Evolutionary conservation across 2,797 vertebrate species (phyloP), one percentile per base, ranked within the genome.

Genomic region (Tenualosa ilisha): DNA sequence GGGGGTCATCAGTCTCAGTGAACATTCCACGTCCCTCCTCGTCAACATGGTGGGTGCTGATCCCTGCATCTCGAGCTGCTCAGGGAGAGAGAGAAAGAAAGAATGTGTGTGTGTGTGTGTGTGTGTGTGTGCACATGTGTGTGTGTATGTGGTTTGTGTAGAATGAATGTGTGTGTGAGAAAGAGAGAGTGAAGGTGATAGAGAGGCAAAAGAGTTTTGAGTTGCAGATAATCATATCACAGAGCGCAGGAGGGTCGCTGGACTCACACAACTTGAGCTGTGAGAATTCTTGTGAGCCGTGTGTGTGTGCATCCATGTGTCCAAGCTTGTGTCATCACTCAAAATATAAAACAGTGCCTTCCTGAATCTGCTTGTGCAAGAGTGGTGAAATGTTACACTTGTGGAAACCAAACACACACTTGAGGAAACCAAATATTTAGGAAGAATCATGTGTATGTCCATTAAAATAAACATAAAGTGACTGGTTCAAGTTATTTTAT

Each of bases 11-110:
- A 95, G 93, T 87, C 95, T 98, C 88, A 96, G 93, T 72, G 97
- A 97, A 95, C 95, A 91, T 91, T 94, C 96, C 96, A 98, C 97
- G 7, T 90, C 93, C 85, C 82, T 96, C 91, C 96, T 98, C n/a
- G 93, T 95, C 0, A 94, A 95, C 0, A 88, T 87, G 94, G 97
- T 97, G 92, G 4, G 89, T 79, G 72, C 59, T 61, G 59, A n/a
- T 61, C 59, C 7, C 59, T 24, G 1, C 3, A 1, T 24, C 22
- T 2, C n/a, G 24, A 15, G 12, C 65, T 65, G 26, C 63, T 68
- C 63, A n/a, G 20, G 5, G 56, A n/a, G 22, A 61, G 0, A n/a
- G 56, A 61, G 56, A 22, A 8, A 7, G 56, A n/a, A 20, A 13
- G 63, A 2, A 17, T 61, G 59, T 61, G 22, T 24, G 59, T 61